phyloP scores from a whole-genome alignment of 2,113 vertebrate genomes.

The Dromaius novaehollandiae region DNA sequence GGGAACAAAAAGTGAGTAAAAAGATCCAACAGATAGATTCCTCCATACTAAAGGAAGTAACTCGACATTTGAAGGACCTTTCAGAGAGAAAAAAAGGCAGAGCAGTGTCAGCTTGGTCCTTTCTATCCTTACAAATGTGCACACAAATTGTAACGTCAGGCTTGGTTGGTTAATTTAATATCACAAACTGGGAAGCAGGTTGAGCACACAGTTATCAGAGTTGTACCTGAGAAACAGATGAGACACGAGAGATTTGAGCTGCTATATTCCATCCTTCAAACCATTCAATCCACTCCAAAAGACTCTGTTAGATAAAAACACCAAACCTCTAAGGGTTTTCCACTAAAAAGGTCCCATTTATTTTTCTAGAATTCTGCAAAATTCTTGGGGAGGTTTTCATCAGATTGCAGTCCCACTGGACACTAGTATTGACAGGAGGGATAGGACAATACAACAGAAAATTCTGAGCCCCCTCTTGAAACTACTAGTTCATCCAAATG shows the following conservation, averaged over 20 bases:
- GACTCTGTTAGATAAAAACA: not conserved
- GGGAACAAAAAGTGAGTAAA: not conserved
- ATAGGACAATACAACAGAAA: not conserved
- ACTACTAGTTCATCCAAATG: not conserved
- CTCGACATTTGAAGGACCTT: not conserved
- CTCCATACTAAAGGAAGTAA: not conserved
- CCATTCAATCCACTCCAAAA: not conserved
- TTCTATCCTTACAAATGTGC: not conserved
- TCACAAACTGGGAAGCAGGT: not conserved
- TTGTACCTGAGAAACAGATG: not conserved
- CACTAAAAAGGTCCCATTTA: not conserved
- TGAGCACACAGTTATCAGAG: not conserved
- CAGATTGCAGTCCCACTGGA: not conserved
- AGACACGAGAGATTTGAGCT: not conserved
- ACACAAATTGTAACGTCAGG: not conserved
- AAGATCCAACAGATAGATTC: not conserved
- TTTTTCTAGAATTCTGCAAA: not conserved
- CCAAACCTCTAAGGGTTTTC: not conserved
- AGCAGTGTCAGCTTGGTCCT: not conserved
- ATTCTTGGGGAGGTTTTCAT: not conserved
- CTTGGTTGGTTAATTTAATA: not conserved
- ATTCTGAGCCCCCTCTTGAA: not conserved
- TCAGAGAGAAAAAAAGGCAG: not conserved
- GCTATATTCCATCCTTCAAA: not conserved
- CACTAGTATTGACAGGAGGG: not conserved